A percentile compares a stretch with the other conserved stretches of the same genome.
phyloP scores from a whole-genome alignment of 2,888 invertebrate genomes.

The Drosophila kambysellisi region DNA sequence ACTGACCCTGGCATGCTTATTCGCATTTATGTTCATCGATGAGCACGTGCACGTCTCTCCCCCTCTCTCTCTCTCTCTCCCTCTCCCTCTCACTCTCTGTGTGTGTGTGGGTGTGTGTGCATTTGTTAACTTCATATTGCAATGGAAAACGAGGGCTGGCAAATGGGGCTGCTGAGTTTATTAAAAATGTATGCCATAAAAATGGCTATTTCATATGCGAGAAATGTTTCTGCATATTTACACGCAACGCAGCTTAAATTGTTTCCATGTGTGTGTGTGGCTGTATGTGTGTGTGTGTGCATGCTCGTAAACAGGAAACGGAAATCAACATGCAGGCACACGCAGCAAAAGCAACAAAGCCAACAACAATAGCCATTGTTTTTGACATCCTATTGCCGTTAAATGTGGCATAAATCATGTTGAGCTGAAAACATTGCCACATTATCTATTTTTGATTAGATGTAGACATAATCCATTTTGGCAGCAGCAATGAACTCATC shows the following conservation, averaged over 20 bases:
- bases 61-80: no score
- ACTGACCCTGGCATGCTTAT: constrained; percentile 52
- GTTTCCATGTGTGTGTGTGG: constrained; percentile 4
- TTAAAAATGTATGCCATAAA: constrained; percentile 74
- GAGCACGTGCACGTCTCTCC: constrained; percentile 36
- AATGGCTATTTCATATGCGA: constrained; percentile 69
- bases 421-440: background rate
- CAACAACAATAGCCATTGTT: constrained; percentile 26
- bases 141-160: constrained; percentile 23
- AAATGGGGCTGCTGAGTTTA: constrained; percentile 49
- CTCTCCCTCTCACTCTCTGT: background rate
- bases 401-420: background rate
- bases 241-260: constrained; percentile 41
- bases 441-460: background rate
- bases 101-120: constrained; percentile 14
- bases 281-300: constrained; percentile 31
- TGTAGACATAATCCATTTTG: background rate
- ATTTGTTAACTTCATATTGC: constrained; percentile 47
- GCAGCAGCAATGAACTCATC: background rate
- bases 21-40: constrained; percentile 52
- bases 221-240: constrained; percentile 66
- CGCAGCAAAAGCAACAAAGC: constrained; percentile 32
- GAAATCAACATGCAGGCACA: constrained; percentile 68
- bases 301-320: constrained; percentile 63
- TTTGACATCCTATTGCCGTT: constrained; percentile 16